phyloP scores from a whole-genome alignment of 2,888 invertebrate species.

The Podotricha telesiphe region DNA sequence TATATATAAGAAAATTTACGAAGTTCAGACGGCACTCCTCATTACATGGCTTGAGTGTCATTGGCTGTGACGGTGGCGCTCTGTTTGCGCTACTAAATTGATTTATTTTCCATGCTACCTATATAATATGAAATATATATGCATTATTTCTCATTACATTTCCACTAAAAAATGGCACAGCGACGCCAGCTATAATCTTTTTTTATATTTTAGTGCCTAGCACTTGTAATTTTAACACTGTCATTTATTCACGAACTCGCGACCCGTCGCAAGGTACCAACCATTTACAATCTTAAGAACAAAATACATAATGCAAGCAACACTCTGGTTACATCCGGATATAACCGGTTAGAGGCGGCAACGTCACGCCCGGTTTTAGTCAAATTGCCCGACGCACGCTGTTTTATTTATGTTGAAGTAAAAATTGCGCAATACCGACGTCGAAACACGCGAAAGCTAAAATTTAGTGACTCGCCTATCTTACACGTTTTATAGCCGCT shows the following conservation, averaged over 20 bases:
- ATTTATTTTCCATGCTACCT: constrained; percentile 25
- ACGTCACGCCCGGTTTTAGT: constrained; percentile 67
- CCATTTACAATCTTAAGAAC: constrained; percentile 30
- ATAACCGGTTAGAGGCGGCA: constrained; percentile 44
- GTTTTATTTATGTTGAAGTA: constrained; percentile 76
- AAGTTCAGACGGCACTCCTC: constrained; percentile 15
- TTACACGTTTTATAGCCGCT: constrained; percentile 54
- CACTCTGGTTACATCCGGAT: constrained; percentile 36
- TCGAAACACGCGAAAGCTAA: constrained; percentile 52
- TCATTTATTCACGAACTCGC: constrained; percentile 26
- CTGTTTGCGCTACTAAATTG: constrained; percentile 25
- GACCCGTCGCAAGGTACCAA: constrained; percentile 17
- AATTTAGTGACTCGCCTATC: constrained; percentile 56
- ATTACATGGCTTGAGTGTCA: constrained; percentile 19
- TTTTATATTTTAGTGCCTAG: constrained; percentile 1
- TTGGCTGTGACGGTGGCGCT: constrained; percentile 14
- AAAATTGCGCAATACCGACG: constrained; percentile 70
- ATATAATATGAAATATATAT: constrained; percentile 3
- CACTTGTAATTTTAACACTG: constrained; percentile 12
- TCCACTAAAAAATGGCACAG: background rate
- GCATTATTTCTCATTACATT: constrained; percentile 13
- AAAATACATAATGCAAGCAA: constrained; percentile 43
- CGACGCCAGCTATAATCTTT: background rate
- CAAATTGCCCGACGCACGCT: constrained; percentile 71
- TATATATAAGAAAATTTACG: constrained; percentile 19